phyloP scores from a whole-genome alignment of 1,140 invertebrate species.

The Drosophila neocordata region DNA sequence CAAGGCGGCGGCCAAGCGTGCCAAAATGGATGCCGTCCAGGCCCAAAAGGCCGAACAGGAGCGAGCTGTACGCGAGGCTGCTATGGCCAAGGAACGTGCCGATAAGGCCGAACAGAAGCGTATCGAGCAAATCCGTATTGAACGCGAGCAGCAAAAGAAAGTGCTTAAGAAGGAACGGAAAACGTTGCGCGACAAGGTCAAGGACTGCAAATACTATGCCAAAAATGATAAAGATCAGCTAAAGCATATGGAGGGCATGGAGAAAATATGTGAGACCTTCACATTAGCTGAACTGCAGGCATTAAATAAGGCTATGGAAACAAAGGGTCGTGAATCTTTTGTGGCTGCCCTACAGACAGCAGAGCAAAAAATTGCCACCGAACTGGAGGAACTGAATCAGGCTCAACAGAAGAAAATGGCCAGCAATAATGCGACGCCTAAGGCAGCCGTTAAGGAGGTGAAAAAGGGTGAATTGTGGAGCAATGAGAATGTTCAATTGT shows the following conservation, averaged over 20 bases:
- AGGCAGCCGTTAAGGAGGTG: slow-evolving; percentile 82
- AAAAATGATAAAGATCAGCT: slow-evolving; percentile 89
- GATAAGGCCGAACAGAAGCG: slow-evolving; percentile 91
- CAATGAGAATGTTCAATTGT: slow-evolving; percentile 90
- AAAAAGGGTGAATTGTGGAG: slow-evolving; percentile 87
- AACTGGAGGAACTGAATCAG: slow-evolving; percentile 85
- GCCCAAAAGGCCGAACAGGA: slow-evolving; percentile 93
- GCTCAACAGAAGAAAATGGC: slow-evolving; percentile 68
- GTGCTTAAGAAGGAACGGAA: slow-evolving; percentile 94
- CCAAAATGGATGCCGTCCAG: slow-evolving; percentile 94
- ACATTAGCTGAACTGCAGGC: slow-evolving; percentile 89
- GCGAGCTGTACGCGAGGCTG: slow-evolving; percentile 87
- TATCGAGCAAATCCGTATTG: slow-evolving; percentile 92
- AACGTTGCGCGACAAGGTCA: slow-evolving; percentile 91
- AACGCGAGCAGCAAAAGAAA: slow-evolving; percentile 92
- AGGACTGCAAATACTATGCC: slow-evolving; percentile 94
- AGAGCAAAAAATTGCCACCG: slow-evolving; percentile 90
- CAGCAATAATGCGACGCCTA: slow-evolving; percentile 32
- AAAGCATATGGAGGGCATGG: slow-evolving; percentile 93
- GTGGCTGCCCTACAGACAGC: slow-evolving; percentile 87
- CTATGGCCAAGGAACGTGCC: slow-evolving; percentile 91
- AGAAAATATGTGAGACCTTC: slow-evolving; percentile 94
- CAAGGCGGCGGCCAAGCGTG: slow-evolving; percentile 94
- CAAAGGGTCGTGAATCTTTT: slow-evolving; percentile 86
- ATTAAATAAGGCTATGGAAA: slow-evolving; percentile 88